Percentiles rank a stretch among this genome's conserved stretches.
phyloP scores from a whole-genome alignment of 2,113 vertebrate genomes.

The Scophthalmus maximus region DNA sequence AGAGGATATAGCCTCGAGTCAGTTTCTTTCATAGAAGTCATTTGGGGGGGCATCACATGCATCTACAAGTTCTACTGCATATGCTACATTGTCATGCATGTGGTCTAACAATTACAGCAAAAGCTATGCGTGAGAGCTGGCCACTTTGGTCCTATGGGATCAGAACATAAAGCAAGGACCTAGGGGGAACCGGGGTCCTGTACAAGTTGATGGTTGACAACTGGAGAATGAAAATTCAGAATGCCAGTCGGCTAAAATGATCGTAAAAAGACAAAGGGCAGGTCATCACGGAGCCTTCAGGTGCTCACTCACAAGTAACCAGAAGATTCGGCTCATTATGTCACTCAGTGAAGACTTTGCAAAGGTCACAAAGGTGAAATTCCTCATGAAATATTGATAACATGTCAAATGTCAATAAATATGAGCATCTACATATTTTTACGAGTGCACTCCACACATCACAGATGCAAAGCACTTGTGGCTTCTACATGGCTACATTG shows the following conservation, averaged over 20 bases:
- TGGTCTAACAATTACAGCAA: not conserved
- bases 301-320: not conserved
- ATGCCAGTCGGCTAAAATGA: not conserved
- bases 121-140: not conserved
- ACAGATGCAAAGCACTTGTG: not conserved
- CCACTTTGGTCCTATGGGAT: not conserved
- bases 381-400: not conserved
- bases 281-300: not conserved
- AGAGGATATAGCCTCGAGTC: not conserved
- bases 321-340: not conserved
- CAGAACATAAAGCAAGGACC: not conserved
- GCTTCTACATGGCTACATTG: not conserved
- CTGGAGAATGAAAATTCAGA: not conserved
- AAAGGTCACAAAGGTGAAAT: not conserved
- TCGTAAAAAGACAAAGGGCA: not conserved
- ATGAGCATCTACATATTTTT: not conserved
- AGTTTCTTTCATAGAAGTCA: constrained; percentile 8
- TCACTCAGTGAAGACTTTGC: not conserved
- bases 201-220: not conserved
- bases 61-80: not conserved
- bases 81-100: not conserved
- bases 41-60: not conserved
- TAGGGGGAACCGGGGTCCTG: not conserved
- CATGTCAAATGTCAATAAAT: not conserved
- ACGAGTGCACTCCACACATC: not conserved